Base-by-base conservation (phyloP, 1,140 invertebrate species). In the Bemisia tabaci region DNA sequence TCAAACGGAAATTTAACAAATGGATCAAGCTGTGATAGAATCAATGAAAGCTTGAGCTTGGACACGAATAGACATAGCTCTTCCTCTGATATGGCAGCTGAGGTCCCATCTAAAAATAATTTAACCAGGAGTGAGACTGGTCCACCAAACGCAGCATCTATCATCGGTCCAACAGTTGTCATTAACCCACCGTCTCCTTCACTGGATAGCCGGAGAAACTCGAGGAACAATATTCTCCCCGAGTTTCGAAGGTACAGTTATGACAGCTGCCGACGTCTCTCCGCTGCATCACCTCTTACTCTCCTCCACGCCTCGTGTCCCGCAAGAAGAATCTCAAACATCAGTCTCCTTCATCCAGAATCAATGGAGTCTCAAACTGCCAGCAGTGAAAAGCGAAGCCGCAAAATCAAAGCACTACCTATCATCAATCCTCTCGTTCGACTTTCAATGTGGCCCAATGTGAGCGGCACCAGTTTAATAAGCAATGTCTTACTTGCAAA, bases 401-500 rank as follows among this genome's bases (percentile, higher is more conserved):
- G 33, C 33, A 48, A 48, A 48, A 48, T 48, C 33, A 89, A 88
- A 74, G 88, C 87, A 68, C 77, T 94, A 64, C 92, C 92, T 5
- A 94, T 95, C 68, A 94, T 95, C 67, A 95, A 94, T 80, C 92
- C 92, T 0, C 74, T 94, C 23, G 91, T 94, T 5, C 83, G 85
- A 64, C 77, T 92, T 63, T 91, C 92, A 12, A 87, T 88, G 71
- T 95, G 92, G 91, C 92, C 92, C 68, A 87, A 85, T 75, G 80
- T 87, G 1, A 80, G 79, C 24, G 79, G 82, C 64, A 85, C 87
- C 60, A 88, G 89, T 62, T 85, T 94, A 64, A 91, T 95, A 69
- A 91, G 90, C 71, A 91, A 94, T 79, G 95, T 93, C 68, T 81
- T 98, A 12, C 78, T 97, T 61, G 94, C 94, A 26, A 97, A 97